These are phyloP conservation scores for Candidula unifasciata DNA, from an alignment of 2,888 invertebrate species.

Conservation along the genomic window DNA sequence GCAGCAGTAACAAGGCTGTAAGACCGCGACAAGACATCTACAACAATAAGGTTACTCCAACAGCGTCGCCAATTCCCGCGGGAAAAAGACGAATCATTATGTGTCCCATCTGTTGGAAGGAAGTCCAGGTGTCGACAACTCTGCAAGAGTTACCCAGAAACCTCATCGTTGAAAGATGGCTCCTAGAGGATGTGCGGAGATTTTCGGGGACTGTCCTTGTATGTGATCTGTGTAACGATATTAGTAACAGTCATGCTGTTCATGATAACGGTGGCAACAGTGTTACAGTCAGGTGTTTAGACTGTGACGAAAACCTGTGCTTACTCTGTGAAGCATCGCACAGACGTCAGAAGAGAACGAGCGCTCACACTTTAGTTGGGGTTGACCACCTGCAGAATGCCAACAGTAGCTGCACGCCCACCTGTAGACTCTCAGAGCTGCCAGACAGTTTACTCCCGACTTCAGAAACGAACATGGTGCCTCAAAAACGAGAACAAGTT, in stretches of 20 bases:
- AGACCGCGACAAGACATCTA: no score
- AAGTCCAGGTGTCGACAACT: conserved; percentile 46
- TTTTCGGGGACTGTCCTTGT: background rate
- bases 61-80: no score
- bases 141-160: conserved; percentile 52
- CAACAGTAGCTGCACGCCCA: background rate
- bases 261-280: background rate
- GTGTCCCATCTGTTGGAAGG: conserved; percentile 54
- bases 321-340: conserved; percentile 51
- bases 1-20: background rate
- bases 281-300: conserved; percentile 47
- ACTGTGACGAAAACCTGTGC: conserved; percentile 51
- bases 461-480: no score
- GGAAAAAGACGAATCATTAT: conserved; percentile 37
- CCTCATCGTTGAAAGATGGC: conserved; percentile 44
- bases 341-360: conserved; percentile 51
- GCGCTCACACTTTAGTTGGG: conserved; percentile 35
- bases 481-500: no score
- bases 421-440: background rate
- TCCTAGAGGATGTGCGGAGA: background rate
- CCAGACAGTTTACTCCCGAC: no score
- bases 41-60: no score
- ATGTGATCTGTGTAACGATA: conserved; percentile 50
- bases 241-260: background rate
- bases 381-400: background rate